phyloP scores from a whole-genome alignment of 2,113 vertebrate species.

The Macroglossus sobrinus region DNA sequence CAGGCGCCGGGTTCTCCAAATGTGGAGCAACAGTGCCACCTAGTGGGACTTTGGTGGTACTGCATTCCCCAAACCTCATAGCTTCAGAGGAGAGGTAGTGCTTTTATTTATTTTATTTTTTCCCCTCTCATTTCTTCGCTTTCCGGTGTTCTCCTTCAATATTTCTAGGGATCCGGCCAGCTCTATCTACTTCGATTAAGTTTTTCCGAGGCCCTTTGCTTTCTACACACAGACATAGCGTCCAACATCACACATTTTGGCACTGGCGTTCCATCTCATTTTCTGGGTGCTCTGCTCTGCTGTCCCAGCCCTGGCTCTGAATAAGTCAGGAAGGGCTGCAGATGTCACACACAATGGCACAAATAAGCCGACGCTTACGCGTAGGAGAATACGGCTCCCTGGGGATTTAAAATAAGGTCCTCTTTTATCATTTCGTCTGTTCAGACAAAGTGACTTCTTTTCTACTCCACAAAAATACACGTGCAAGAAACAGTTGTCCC shows the following conservation, averaged over 20 bases:
- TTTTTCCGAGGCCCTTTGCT: neutral
- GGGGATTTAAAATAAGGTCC: neutral
- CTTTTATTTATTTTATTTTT: too few relatives aligned
- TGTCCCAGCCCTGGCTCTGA: neutral
- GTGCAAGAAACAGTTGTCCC: neutral
- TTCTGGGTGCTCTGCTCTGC: neutral
- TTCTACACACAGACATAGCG: neutral
- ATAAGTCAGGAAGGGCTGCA: neutral
- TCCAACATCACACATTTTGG: neutral
- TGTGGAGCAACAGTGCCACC: conserved; percentile 56
- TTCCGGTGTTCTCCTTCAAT: neutral
- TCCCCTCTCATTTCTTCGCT: neutral
- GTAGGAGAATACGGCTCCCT: neutral
- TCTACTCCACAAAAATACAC: neutral
- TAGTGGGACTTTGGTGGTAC: neutral
- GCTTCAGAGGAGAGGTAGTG: neutral
- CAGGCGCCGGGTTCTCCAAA: neutral
- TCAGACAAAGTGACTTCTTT: neutral
- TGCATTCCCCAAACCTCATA: neutral
- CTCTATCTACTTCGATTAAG: neutral
- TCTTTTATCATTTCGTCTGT: neutral
- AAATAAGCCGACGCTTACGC: neutral
- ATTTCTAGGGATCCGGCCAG: neutral
- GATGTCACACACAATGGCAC: neutral
- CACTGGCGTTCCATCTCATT: neutral